Evolutionary conservation across 2,888 invertebrate genomes (phyloP).

Genomic region (Automeris io): DNA sequence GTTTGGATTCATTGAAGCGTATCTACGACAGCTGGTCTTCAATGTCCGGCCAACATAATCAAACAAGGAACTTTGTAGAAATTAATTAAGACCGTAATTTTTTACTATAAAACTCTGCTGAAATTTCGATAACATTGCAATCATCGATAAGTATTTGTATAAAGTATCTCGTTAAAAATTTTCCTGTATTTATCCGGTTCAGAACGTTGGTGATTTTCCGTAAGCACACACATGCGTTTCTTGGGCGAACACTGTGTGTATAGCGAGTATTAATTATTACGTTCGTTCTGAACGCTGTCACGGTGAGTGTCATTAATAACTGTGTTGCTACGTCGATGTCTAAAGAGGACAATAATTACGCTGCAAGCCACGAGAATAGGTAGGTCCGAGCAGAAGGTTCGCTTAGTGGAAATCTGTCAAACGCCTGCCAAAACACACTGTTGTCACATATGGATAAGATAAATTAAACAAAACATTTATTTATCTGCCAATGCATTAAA

Average conservation of each 20-base stretch:
- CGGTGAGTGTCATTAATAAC: slow-evolving; percentile 17
- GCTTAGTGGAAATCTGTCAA: no score
- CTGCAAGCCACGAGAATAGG: no score
- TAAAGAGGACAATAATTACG: not conserved
- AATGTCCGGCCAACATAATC: no score
- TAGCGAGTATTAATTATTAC: slow-evolving; percentile 21
- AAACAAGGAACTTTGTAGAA: not conserved
- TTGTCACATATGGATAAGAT: no score
- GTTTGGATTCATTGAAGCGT: slow-evolving; percentile 13
- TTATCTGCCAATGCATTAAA: no score
- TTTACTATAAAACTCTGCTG: no score
- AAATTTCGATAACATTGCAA: no score
- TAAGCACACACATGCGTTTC: slow-evolving; percentile 14
- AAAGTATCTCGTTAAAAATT: not conserved
- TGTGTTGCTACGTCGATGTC: slow-evolving; percentile 7
- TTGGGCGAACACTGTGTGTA: slow-evolving; percentile 9
- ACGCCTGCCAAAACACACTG: no score
- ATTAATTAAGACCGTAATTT: not conserved
- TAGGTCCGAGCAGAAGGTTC: no score
- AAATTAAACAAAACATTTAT: no score
- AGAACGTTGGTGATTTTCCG: slow-evolving; percentile 24
- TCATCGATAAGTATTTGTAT: not conserved
- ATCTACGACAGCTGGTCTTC: not conserved
- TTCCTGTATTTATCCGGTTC: not conserved
- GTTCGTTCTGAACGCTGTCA: slow-evolving; percentile 16